Conservation (phyloP, 2,113 vertebrate genomes). For the Tragelaphus strepsiceros region DNA sequence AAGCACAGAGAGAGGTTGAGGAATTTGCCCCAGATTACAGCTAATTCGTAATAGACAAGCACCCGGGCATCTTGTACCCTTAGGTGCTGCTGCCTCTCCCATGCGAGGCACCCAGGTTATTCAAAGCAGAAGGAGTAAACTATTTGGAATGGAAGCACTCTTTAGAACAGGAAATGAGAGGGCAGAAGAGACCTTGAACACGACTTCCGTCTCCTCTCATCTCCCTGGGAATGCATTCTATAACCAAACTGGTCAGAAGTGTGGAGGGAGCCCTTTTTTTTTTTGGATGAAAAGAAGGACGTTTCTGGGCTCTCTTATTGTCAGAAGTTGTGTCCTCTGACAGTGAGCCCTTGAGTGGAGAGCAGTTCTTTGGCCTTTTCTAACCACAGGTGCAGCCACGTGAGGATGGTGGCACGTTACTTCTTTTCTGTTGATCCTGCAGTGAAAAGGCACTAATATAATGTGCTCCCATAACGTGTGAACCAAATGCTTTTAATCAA, state of each 20-base stretch:
- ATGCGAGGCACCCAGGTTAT: neutral
- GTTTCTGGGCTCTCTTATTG: neutral
- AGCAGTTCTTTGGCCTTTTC: neutral
- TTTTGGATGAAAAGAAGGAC: neutral
- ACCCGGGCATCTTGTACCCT: neutral
- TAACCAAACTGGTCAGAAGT: neutral
- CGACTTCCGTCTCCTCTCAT: constrained; percentile 31
- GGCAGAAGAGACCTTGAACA: neutral
- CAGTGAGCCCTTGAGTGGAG: neutral
- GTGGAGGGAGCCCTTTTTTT: neutral
- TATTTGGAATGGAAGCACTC: constrained; percentile 4
- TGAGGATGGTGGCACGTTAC: neutral
- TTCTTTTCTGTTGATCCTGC: neutral
- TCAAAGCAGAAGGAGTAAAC: neutral
- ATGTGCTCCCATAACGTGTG: neutral
- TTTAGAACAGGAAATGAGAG: constrained; percentile 47
- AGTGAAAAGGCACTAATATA: neutral
- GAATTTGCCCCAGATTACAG: neutral
- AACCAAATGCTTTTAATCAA: neutral
- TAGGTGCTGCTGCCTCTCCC: neutral
- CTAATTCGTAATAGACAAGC: neutral
- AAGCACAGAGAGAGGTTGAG: neutral
- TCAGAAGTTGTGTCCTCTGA: neutral
- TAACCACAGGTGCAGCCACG: neutral
- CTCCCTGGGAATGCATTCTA: neutral